Conservation (phyloP, 2,113 vertebrate species). For the Scophthalmus maximus region DNA sequence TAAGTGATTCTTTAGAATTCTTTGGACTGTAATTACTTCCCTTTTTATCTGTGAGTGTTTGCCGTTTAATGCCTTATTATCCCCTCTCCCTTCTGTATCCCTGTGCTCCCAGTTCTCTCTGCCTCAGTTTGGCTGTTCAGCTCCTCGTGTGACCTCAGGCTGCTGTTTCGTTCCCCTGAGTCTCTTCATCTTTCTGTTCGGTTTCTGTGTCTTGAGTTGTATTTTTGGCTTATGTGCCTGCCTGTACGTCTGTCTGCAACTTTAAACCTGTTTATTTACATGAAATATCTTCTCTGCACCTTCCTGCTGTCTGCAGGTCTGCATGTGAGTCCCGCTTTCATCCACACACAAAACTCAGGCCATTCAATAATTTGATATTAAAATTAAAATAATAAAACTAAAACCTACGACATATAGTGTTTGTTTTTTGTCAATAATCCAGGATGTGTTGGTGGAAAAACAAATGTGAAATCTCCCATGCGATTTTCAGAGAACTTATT, state of each 20-base stretch:
- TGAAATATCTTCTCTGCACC: no score
- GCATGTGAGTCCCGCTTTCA: not conserved
- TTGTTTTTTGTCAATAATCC: not conserved
- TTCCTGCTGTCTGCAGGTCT: not conserved
- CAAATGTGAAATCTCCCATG: not conserved
- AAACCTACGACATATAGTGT: not conserved
- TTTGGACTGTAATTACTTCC: not conserved
- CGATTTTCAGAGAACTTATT: not conserved
- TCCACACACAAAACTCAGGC: not conserved
- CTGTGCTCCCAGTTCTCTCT: not conserved
- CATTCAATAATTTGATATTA: not conserved
- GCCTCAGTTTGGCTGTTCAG: not conserved
- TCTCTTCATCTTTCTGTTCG: not conserved
- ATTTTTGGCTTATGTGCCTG: no score
- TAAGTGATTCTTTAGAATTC: not conserved
- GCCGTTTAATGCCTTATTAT: not conserved
- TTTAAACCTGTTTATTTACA: not conserved
- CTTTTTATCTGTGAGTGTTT: not conserved
- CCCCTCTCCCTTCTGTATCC: not conserved
- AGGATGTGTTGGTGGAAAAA: not conserved
- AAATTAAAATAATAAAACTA: not conserved
- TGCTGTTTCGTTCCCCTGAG: not conserved
- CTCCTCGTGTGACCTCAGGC: not conserved
- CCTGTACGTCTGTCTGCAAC: not conserved
- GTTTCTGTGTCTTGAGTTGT: not conserved